A percentile compares a stretch with the other conserved stretches of the same genome.
phyloP scores from a whole-genome alignment of 2,888 invertebrate species.

The Chrysolina oricalcia region DNA sequence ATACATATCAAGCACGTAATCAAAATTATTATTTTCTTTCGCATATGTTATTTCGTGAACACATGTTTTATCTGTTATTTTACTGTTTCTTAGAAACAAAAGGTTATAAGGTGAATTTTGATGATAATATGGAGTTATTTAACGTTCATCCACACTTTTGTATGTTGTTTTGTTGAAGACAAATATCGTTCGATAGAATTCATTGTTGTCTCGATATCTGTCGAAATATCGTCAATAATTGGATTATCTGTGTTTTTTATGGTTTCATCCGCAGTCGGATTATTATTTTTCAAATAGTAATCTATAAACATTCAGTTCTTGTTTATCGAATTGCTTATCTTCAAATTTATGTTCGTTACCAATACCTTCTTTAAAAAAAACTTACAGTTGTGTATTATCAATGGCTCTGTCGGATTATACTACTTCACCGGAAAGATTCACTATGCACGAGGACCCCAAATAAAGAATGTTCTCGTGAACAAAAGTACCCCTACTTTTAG shows the following conservation, averaged over 20 bases:
- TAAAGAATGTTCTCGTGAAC: constrained; percentile 41
- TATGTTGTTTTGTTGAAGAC: too few relatives aligned
- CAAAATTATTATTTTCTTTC: too few relatives aligned
- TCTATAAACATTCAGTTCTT: not conserved
- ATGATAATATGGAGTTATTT: not conserved
- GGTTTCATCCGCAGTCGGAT: too few relatives aligned
- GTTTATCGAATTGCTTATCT: constrained; percentile 1
- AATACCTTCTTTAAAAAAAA: not conserved
- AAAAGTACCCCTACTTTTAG: constrained; percentile 41
- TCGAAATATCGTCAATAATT: too few relatives aligned
- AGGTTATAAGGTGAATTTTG: not conserved
- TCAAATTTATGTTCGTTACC: too few relatives aligned
- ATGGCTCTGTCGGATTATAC: not conserved
- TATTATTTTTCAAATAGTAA: too few relatives aligned
- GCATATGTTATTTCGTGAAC: too few relatives aligned
- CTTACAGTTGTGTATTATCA: not conserved
- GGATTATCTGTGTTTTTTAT: too few relatives aligned
- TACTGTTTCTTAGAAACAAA: not conserved
- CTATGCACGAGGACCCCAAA: constrained; percentile 26
- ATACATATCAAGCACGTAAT: too few relatives aligned
- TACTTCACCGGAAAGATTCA: not conserved
- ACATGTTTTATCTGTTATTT: too few relatives aligned
- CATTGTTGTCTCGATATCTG: too few relatives aligned
- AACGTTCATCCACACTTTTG: not conserved
- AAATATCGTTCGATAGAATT: too few relatives aligned